A percentile compares a stretch with the other conserved stretches of the same genome.
Evolutionary conservation across 2,797 vertebrate genomes (phyloP).

Genomic region (Acrossocheilus wenchowensis): DNA sequence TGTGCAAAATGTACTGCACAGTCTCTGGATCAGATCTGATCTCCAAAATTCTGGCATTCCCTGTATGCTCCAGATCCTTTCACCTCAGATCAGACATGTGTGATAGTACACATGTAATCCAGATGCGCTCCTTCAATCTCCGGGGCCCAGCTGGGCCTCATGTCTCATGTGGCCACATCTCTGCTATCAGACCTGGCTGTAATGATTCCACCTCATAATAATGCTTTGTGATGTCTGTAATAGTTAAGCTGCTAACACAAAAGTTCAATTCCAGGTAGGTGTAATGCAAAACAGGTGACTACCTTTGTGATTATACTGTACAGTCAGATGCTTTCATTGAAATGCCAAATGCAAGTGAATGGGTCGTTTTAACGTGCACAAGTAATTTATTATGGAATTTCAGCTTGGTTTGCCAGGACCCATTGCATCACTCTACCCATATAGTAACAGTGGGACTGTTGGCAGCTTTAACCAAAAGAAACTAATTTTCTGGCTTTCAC

Average conservation of each 20-base stretch:
- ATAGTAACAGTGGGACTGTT: slow-evolving; percentile 10
- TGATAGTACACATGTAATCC: slow-evolving; percentile 37
- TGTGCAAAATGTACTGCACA: background rate
- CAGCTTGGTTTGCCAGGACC: background rate
- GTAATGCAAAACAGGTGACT: background rate
- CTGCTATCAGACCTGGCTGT: background rate
- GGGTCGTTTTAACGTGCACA: background rate
- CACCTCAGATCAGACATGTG: slow-evolving; percentile 18
- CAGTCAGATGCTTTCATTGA: background rate
- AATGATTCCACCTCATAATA: slow-evolving; percentile 5
- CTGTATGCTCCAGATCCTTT: slow-evolving; percentile 21
- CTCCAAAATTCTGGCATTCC: slow-evolving; percentile 21
- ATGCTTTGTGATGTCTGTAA: background rate
- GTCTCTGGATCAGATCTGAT: background rate
- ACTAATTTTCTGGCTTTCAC: slow-evolving; percentile 71
- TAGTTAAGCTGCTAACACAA: slow-evolving; percentile 3
- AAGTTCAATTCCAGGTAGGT: background rate
- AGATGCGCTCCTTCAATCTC: slow-evolving; percentile 31
- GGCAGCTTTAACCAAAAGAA: slow-evolving; percentile 29
- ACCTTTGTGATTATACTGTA: background rate
- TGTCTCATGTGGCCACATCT: slow-evolving; percentile 14
- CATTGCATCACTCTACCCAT: slow-evolving; percentile 19
- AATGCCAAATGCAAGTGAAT: slow-evolving; percentile 5
- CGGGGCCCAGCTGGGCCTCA: background rate
- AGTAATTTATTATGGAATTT: slow-evolving; percentile 5